Evolutionary conservation across 2,797 vertebrate genomes (phyloP).

Genomic region (Otus scops): DNA sequence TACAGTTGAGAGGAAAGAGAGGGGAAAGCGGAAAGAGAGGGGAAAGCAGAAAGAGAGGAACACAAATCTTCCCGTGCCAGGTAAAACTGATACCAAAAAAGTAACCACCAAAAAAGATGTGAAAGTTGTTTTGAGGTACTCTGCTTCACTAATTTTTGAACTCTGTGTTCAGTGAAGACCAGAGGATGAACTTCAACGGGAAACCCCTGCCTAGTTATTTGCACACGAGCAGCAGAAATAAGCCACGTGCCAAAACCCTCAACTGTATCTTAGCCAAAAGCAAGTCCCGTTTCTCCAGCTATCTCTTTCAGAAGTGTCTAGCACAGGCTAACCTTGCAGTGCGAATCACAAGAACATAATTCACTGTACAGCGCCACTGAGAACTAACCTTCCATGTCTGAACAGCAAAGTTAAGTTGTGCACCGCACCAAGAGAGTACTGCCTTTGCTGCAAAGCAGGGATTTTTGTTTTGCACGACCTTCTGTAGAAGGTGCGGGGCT

Average conservation of each 20-base stretch:
- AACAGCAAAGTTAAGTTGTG: background rate
- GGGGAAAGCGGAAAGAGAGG: too few relatives aligned
- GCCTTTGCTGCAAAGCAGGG: background rate
- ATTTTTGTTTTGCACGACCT: background rate
- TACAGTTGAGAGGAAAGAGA: too few relatives aligned
- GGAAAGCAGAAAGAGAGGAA: background rate
- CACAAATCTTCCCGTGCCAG: background rate
- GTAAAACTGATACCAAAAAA: background rate
- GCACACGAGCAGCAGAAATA: background rate
- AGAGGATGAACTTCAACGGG: background rate
- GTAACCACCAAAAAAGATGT: background rate
- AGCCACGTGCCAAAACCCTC: rapidly evolving
- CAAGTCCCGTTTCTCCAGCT: background rate
- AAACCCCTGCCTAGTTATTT: background rate
- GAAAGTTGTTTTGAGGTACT: background rate
- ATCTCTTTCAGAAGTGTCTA: background rate
- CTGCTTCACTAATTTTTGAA: background rate
- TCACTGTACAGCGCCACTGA: background rate
- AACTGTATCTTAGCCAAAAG: background rate
- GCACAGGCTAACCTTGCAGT: background rate
- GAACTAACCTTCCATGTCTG: background rate
- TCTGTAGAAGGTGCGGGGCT: background rate
- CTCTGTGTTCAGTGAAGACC: background rate
- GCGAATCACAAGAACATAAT: background rate
- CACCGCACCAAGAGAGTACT: background rate